Evolutionary conservation across 2,797 vertebrate genomes (phyloP).

Genomic region (Peromyscus melanophrys): DNA sequence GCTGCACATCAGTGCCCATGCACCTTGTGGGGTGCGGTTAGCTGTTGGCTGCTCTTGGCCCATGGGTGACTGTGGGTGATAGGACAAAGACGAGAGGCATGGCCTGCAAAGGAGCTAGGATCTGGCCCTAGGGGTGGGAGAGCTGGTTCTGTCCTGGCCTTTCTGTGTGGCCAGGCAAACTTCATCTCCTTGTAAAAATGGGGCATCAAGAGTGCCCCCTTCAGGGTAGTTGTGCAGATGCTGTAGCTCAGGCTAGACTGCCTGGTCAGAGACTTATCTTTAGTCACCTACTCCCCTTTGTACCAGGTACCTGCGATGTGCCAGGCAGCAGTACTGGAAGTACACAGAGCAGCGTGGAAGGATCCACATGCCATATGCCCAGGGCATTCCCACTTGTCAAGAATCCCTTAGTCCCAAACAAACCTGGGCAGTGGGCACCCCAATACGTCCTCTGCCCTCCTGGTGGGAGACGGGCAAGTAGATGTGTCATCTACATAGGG

Average conservation of each 20-base stretch:
- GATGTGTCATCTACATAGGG: neutral
- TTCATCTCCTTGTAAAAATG: neutral
- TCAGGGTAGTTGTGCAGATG: too few relatives aligned
- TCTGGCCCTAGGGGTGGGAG: neutral
- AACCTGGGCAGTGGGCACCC: neutral
- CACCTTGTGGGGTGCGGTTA: neutral
- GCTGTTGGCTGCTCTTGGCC: neutral
- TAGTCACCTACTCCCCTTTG: fast-evolving
- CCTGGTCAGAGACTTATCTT: neutral
- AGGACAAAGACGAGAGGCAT: neutral
- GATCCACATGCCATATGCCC: neutral
- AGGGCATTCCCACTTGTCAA: neutral
- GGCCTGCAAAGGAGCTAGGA: too few relatives aligned
- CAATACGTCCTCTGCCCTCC: neutral
- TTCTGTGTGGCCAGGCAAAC: neutral
- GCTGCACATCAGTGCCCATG: neutral
- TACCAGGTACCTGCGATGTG: fast-evolving
- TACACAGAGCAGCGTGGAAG: neutral
- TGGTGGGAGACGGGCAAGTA: neutral
- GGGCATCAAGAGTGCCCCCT: too few relatives aligned
- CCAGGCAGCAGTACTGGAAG: neutral
- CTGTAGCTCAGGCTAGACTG: fast-evolving
- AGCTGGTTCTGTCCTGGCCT: neutral
- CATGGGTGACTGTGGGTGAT: neutral
- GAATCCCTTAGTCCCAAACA: neutral